Conservation (phyloP, 2,113 vertebrate genomes). For the Peucedramus taeniatus region DNA sequence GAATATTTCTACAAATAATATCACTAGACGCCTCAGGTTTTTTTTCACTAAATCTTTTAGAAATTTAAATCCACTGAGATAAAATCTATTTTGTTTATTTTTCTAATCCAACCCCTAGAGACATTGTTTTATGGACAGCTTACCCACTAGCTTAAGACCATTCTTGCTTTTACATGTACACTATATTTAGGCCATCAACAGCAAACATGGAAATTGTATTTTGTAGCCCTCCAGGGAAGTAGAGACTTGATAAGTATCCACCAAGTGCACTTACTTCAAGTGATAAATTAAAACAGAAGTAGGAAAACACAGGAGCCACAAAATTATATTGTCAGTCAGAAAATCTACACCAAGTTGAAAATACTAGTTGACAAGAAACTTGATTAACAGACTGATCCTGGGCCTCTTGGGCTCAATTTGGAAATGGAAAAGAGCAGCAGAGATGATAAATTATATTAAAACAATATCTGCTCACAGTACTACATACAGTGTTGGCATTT, state of each 20-base stretch:
- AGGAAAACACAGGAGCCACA: constrained; percentile 68
- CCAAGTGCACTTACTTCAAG: constrained; percentile 71
- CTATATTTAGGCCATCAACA: constrained; percentile 75
- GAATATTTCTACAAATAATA: not conserved
- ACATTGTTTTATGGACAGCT: constrained; percentile 33
- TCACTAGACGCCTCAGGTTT: not conserved
- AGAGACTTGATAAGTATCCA: constrained; percentile 71
- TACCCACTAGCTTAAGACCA: constrained; percentile 35
- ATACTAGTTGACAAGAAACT: constrained; percentile 62
- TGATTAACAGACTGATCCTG: constrained; percentile 64
- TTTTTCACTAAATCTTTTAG: constrained; percentile 51
- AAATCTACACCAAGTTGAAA: constrained; percentile 66
- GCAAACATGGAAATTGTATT: constrained; percentile 74
- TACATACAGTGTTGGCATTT: not conserved
- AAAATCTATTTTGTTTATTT: constrained; percentile 58
- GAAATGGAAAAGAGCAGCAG: constrained; percentile 51
- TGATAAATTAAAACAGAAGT: constrained; percentile 83
- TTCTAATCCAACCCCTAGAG: constrained; percentile 52
- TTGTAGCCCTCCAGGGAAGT: constrained; percentile 75
- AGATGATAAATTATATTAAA: constrained; percentile 12
- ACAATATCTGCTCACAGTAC: not conserved
- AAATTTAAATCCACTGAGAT: constrained; percentile 56
- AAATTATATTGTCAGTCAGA: constrained; percentile 79
- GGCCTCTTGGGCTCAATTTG: constrained; percentile 71
- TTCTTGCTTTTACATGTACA: constrained; percentile 54